Percentiles rank a stretch among this genome's conserved stretches.
Conservation (phyloP, 1,140 invertebrate species). For the Drosophila lacteicornis region DNA sequence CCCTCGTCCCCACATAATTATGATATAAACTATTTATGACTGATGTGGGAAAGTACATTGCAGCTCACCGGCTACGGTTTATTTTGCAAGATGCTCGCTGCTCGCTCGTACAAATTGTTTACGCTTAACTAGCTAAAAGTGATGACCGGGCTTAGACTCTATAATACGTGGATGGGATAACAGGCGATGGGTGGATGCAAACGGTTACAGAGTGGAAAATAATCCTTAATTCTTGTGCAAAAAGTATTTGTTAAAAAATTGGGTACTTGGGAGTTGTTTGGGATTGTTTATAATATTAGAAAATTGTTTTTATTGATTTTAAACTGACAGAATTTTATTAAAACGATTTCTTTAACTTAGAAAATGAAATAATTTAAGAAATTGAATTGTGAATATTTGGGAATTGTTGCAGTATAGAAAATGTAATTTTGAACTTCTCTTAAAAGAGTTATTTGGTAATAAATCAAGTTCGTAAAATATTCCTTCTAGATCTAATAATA, state of each 20-base stretch:
- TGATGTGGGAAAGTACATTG: constrained; percentile 52
- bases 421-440: no score
- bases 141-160: constrained; percentile 45
- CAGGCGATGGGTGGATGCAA: constrained; percentile 30
- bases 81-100: constrained; percentile 63
- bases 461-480: no score
- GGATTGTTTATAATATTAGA: no score
- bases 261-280: neutral
- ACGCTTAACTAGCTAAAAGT: constrained; percentile 58
- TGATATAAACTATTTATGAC: constrained; percentile 23
- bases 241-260: no score
- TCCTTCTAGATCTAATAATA: no score
- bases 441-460: no score
- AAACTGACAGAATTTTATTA: no score
- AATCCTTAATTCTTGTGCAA: neutral
- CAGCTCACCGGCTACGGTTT: constrained; percentile 52
- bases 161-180: constrained; percentile 39
- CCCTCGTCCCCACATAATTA: constrained; percentile 35
- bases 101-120: constrained; percentile 50
- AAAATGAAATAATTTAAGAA: no score
- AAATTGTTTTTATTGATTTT: no score
- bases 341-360: no score
- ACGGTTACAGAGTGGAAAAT: constrained; percentile 12
- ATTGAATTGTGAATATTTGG: no score
- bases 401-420: no score